Percentiles rank a stretch among this genome's conserved stretches.
Conservation (phyloP, 2,888 invertebrate species). For the Cheilosia vernalis region DNA sequence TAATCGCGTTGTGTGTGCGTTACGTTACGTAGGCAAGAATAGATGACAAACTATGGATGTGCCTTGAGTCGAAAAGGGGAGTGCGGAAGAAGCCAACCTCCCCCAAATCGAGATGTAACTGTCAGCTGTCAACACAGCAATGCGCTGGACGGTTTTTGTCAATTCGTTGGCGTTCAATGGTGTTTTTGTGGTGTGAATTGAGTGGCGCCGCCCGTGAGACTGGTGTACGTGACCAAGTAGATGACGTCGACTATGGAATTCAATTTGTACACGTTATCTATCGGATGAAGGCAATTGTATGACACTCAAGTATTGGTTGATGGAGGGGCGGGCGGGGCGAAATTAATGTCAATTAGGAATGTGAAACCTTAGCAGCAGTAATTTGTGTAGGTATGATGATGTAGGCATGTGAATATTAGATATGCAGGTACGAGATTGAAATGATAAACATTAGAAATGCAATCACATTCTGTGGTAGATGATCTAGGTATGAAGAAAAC, state of each 20-base stretch:
- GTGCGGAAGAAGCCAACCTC: conserved; percentile 35
- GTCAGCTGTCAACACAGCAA: conserved; percentile 49
- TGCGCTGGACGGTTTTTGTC: conserved; percentile 27
- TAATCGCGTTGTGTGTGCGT: conserved; percentile 27
- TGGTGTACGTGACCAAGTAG: conserved; percentile 63
- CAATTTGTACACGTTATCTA: neutral
- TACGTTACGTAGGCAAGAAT: conserved; percentile 2
- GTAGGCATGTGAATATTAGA: too few relatives aligned
- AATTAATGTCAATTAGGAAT: too few relatives aligned
- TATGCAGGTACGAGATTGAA: too few relatives aligned
- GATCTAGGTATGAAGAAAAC: too few relatives aligned
- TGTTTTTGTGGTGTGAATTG: conserved; percentile 29
- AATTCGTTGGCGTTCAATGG: conserved; percentile 26
- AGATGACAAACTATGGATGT: too few relatives aligned
- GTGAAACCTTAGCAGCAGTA: too few relatives aligned
- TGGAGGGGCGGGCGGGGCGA: too few relatives aligned
- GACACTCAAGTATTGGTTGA: too few relatives aligned
- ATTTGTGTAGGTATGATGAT: too few relatives aligned
- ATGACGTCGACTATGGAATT: conserved; percentile 17
- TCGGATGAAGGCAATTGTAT: neutral
- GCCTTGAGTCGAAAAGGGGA: neutral
- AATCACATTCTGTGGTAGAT: too few relatives aligned
- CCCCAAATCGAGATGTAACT: conserved; percentile 32
- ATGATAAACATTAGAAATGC: too few relatives aligned
- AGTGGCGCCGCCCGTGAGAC: conserved; percentile 52